Evolutionary conservation across 2,888 invertebrate species (phyloP).

Genomic region (Cinara cedri): DNA sequence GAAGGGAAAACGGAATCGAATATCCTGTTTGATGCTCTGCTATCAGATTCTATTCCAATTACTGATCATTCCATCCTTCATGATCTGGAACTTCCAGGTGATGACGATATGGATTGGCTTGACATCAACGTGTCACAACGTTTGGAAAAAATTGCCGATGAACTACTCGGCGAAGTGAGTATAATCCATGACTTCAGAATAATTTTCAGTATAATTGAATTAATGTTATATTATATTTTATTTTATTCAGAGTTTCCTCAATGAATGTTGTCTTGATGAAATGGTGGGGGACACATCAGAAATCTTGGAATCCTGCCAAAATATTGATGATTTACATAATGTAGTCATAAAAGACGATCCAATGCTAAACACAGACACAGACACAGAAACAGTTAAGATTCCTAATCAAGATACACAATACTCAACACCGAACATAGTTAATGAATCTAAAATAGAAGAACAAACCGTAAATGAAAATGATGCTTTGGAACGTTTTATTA

Average conservation of each 20-base stretch:
- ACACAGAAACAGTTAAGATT: slow-evolving; percentile 31
- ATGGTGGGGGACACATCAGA: slow-evolving; percentile 88
- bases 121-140: slow-evolving; percentile 50
- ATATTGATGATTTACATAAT: slow-evolving; percentile 38
- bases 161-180: slow-evolving; percentile 52
- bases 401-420: slow-evolving; percentile 7
- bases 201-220: not conserved
- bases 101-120: slow-evolving; percentile 54
- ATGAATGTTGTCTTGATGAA: slow-evolving; percentile 57
- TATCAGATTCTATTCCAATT: slow-evolving; percentile 55
- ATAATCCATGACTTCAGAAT: slow-evolving; percentile 3
- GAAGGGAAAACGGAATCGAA: slow-evolving; percentile 72
- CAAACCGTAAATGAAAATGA: slow-evolving; percentile 28
- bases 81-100: slow-evolving; percentile 37
- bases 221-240: slow-evolving; percentile 64
- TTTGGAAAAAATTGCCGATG: slow-evolving; percentile 55
- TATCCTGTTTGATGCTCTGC: slow-evolving; percentile 46
- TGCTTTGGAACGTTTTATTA: slow-evolving; percentile 63
- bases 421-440: not conserved
- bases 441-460: slow-evolving; percentile 23
- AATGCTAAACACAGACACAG: slow-evolving; percentile 27
- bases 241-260: slow-evolving; percentile 66
- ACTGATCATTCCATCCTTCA: slow-evolving; percentile 38
- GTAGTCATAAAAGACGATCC: slow-evolving; percentile 3
- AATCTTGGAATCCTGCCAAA: slow-evolving; percentile 76